Conservation (phyloP, 2,113 vertebrate genomes). For the Campylomormyrus tamandua region DNA sequence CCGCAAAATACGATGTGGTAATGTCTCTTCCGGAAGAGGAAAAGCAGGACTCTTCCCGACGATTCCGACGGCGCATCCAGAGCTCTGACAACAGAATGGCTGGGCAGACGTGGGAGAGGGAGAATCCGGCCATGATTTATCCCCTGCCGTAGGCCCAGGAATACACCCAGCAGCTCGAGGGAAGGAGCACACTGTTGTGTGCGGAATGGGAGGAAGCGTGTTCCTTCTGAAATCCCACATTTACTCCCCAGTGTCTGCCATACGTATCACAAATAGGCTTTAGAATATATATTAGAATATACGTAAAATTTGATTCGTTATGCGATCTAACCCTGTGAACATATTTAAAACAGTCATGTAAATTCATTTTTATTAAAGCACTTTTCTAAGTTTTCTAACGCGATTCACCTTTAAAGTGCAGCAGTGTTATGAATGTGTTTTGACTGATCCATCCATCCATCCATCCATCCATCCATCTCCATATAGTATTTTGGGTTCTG, state of each 20-base stretch:
- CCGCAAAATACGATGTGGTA: constrained; percentile 67
- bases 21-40: constrained; percentile 66
- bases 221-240: constrained; percentile 49
- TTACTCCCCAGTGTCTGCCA: constrained; percentile 47
- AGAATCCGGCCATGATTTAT: constrained; percentile 54
- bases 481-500: neutral
- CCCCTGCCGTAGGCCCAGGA: constrained; percentile 50
- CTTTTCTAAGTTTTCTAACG: neutral
- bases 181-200: constrained; percentile 48
- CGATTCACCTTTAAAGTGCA: neutral
- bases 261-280: constrained; percentile 37
- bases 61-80: constrained; percentile 44
- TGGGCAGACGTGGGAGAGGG: constrained; percentile 23
- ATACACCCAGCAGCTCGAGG: constrained; percentile 51
- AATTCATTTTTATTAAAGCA: neutral
- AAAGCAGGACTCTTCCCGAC: constrained; percentile 48
- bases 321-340: neutral
- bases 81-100: constrained; percentile 30
- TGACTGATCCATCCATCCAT: neutral
- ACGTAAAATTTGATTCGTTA: neutral
- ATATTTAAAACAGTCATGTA: neutral
- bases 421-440: neutral
- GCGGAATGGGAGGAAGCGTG: constrained; percentile 45
- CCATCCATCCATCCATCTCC: neutral
- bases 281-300: neutral